Base-by-base conservation (phyloP, 2,113 vertebrate species). In the Phocoena phocoena region DNA sequence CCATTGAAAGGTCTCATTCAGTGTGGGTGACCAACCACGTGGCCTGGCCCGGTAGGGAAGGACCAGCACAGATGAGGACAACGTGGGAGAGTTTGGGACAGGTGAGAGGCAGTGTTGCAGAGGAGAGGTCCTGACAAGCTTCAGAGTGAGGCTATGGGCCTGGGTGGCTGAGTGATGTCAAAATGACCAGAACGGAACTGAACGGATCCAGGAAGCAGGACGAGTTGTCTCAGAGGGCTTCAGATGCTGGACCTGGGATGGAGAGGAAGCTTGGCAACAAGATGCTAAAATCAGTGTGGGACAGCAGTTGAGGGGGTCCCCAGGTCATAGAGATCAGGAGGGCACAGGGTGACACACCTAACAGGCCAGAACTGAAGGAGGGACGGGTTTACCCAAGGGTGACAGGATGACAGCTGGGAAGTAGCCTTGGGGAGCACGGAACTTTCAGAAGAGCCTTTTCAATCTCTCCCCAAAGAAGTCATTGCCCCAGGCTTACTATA, bases 1-100 rank as follows among this genome's bases (percentile, higher is more conserved):
- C 26, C 58, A n/a, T 0, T 13, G 79, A 41, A 71, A 31, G 28
- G 28, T 5, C 36, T 80, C 47, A 0, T 0, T 3, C 0, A 23
- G 53, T 25, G 20, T 14, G 11, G 13, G 14, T 38, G 77, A 44
- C 41, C 60, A 47, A 15, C 50, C 2, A 0, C 0, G 23, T 9
- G 25, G 11, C 25, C 50, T 0, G 36, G 13, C n/a, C 41, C 3
- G 28, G 28, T 11, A 17, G 33, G 50, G 15, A 50, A 36, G 65
- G 58, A 26, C 15, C 18, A 20, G 41, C 38, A 14, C 17, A 6
- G 14, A 50, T 0, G 12, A 21, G 26, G 33, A 70, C 50, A 38
- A 8, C 1, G 6, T 3, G 17, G 47, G 4, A 2, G 17, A 4
- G 3, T 33, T 2, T 3, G 31, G 65, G 13, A 13, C 18, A 33